phyloP scores from a whole-genome alignment of 2,888 invertebrate species.

The Callinectes sapidus region DNA sequence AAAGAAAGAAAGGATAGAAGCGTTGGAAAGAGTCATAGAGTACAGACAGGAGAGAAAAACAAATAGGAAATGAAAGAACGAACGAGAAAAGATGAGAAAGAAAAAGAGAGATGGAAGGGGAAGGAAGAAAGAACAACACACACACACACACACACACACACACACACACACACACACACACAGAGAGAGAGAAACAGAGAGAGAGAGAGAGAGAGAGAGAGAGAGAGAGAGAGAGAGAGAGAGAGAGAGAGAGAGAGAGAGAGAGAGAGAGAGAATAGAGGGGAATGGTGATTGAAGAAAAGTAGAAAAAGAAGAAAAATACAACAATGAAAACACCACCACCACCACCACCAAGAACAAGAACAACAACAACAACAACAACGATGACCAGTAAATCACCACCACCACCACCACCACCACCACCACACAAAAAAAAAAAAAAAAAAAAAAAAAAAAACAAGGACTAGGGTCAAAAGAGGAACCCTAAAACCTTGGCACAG shows the following conservation, averaged over 20 bases:
- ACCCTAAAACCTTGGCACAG: neutral
- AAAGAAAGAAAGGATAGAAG: too few relatives aligned
- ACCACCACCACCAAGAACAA: neutral
- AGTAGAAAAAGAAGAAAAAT: neutral
- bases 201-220: neutral
- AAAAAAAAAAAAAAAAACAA: neutral
- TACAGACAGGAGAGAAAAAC: too few relatives aligned
- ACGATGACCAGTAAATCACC: neutral
- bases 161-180: too few relatives aligned
- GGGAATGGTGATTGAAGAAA: neutral
- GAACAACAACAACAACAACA: neutral
- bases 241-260: neutral
- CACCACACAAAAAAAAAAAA: neutral
- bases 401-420: neutral
- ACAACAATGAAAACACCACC: neutral
- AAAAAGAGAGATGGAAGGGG: neutral
- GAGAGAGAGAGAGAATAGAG: neutral
- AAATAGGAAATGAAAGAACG: too few relatives aligned
- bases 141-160: too few relatives aligned
- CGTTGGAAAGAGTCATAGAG: too few relatives aligned
- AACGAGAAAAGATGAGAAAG: neutral
- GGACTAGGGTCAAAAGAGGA: neutral
- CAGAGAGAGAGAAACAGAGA: neutral
- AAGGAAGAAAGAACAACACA: neutral
- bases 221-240: constrained; percentile 1